phyloP scores from a whole-genome alignment of 2,797 vertebrate species.

The Enteromius unitaeniatus region DNA sequence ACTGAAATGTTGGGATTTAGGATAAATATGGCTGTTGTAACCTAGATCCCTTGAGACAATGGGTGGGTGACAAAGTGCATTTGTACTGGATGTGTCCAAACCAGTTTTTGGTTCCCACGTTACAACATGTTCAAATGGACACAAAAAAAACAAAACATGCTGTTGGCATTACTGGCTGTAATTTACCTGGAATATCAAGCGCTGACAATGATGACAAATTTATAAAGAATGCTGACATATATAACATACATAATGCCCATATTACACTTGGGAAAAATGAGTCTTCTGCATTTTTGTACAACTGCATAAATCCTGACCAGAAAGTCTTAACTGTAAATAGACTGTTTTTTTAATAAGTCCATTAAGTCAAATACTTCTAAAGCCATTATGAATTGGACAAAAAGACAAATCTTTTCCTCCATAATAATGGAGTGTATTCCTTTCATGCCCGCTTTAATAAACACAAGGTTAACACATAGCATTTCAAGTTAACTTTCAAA shows the following conservation, averaged over 20 bases:
- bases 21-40: conserved; percentile 28
- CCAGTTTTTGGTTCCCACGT: conserved; percentile 37
- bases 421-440: not conserved
- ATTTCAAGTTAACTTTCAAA: not conserved
- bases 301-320: not conserved
- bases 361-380: not conserved
- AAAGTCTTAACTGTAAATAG: not conserved
- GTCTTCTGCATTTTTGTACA: not conserved
- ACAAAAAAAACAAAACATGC: not conserved
- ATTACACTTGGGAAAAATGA: no score
- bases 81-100: conserved; percentile 29
- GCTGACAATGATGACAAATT: not conserved
- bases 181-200: not conserved
- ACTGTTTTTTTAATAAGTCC: not conserved
- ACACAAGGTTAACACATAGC: not conserved
- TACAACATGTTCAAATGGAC: conserved; percentile 15
- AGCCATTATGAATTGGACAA: not conserved
- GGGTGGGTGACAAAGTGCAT: not conserved
- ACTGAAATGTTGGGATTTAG: conserved; percentile 18
- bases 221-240: not conserved
- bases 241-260: not conserved
- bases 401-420: not conserved
- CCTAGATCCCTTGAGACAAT: conserved; percentile 16
- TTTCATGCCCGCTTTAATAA: not conserved
- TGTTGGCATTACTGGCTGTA: not conserved